Evolutionary conservation across 2,113 vertebrate species (phyloP).

Genomic region (Dendrocopos noguchii): DNA sequence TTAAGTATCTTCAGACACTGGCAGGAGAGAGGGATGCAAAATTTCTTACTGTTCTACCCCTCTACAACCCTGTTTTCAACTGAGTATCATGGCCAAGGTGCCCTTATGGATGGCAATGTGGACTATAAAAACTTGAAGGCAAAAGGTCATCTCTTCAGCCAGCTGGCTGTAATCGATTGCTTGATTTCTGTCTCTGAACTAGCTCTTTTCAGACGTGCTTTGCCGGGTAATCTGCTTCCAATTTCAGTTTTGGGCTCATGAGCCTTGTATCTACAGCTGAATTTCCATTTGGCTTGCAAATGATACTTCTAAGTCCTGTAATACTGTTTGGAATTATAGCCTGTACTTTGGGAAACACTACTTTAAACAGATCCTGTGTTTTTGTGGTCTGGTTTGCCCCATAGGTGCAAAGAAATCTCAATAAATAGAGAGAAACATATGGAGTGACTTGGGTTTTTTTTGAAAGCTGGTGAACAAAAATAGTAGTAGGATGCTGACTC

Average conservation of each 20-base stretch:
- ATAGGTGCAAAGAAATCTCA: background rate
- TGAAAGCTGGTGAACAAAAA: constrained; percentile 27
- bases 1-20: background rate
- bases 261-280: constrained; percentile 25
- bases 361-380: constrained; percentile 13
- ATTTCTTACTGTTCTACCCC: fast-evolving
- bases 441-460: background rate
- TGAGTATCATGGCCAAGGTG: background rate
- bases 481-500: constrained; percentile 3
- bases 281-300: constrained; percentile 30
- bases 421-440: background rate
- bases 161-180: background rate
- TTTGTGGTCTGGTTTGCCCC: background rate
- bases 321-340: background rate
- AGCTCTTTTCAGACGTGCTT: background rate
- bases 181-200: background rate
- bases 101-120: background rate
- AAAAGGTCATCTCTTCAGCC: background rate
- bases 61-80: background rate
- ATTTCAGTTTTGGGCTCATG: background rate
- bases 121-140: background rate
- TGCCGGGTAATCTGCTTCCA: background rate
- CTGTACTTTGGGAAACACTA: background rate
- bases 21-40: background rate
- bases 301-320: background rate